Conservation (phyloP, 1,140 invertebrate genomes). For the Belonocnema kinseyi region DNA sequence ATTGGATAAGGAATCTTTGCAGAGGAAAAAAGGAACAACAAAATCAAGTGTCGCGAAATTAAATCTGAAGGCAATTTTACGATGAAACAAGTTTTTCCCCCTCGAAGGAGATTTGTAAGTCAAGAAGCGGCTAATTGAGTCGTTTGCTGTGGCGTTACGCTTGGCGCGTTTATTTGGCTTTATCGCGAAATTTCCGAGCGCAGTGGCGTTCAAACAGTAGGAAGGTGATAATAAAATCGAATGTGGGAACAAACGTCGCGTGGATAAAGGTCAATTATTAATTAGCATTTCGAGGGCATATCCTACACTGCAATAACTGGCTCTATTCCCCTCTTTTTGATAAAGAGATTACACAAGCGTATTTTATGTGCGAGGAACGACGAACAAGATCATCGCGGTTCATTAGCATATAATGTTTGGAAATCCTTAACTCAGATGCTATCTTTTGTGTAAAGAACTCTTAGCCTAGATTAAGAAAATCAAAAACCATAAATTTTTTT, state of each 20-base stretch:
- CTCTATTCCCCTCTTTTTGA: slow-evolving; percentile 44
- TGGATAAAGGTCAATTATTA: slow-evolving; percentile 51
- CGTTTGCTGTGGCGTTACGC: slow-evolving; percentile 10
- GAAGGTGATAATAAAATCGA: slow-evolving; percentile 15
- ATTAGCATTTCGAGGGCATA: slow-evolving; percentile 44
- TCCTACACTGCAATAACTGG: slow-evolving; percentile 19
- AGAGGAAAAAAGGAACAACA: not conserved
- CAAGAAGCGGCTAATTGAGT: slow-evolving; percentile 19
- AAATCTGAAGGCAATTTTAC: not conserved
- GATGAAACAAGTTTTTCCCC: not conserved
- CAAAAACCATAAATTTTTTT: not conserved
- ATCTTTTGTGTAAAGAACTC: slow-evolving; percentile 54
- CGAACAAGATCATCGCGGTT: slow-evolving; percentile 61
- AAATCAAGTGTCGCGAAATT: not conserved
- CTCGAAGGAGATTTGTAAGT: not conserved
- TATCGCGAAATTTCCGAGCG: slow-evolving; percentile 26
- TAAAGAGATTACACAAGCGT: slow-evolving; percentile 65
- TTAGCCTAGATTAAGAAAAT: not conserved
- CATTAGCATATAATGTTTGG: slow-evolving; percentile 73
- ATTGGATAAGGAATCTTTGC: not conserved
- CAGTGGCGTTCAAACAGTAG: not conserved
- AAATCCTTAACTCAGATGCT: slow-evolving; percentile 64
- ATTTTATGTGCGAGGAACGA: slow-evolving; percentile 56
- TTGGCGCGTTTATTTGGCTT: not conserved
- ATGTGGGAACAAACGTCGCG: slow-evolving; percentile 43